phyloP scores from a whole-genome alignment of 2,113 vertebrate species.

The Oncorhynchus clarkii region DNA sequence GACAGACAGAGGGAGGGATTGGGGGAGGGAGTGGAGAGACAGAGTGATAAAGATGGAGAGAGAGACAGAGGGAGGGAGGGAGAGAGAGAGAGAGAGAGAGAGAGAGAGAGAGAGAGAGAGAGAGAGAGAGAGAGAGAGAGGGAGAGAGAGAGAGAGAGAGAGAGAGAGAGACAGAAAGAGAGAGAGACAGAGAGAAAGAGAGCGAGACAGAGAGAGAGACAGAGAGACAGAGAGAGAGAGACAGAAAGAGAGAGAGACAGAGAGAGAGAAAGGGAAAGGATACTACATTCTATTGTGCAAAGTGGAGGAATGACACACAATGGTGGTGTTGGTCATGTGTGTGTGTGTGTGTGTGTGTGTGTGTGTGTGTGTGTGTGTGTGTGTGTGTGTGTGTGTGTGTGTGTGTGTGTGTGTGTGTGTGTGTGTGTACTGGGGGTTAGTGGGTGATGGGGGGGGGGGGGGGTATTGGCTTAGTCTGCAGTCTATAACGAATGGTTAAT shows the following conservation, averaged over 20 bases:
- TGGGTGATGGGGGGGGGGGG: conserved; percentile 44
- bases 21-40: conserved; percentile 42
- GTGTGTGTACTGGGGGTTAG: conserved; percentile 21
- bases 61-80: conserved; percentile 9
- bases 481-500: conserved; percentile 81
- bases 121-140: conserved; percentile 9
- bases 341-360: conserved; percentile 24
- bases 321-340: conserved; percentile 42
- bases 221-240: background rate
- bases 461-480: conserved; percentile 76
- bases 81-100: background rate
- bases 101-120: conserved; percentile 33
- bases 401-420: background rate
- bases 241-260: too few species aligned
- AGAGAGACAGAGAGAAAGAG: background rate
- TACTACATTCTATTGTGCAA: background rate
- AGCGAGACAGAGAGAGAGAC: conserved; percentile 26
- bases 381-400: too few species aligned
- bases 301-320: conserved; percentile 47
- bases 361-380: background rate
- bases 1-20: conserved; percentile 2
- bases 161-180: conserved; percentile 19
- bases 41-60: conserved; percentile 18
- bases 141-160: conserved; percentile 36
- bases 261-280: too few species aligned